A percentile compares a stretch with the other conserved stretches of the same genome.
Evolutionary conservation across 2,888 invertebrate species (phyloP).

Genomic region (Bedellia somnulentella): DNA sequence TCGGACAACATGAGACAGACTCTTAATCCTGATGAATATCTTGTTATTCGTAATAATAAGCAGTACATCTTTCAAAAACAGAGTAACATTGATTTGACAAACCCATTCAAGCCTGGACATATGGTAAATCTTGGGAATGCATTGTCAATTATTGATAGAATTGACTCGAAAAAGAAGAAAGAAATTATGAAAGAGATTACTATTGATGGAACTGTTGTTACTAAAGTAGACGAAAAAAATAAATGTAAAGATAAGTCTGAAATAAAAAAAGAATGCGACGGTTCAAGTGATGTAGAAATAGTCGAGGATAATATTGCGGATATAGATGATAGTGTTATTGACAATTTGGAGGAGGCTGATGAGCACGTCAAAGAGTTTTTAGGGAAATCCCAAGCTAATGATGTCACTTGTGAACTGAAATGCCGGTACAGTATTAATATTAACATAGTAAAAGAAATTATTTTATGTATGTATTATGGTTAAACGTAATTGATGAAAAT

Average conservation of each 20-base stretch:
- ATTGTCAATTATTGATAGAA: conserved; percentile 9
- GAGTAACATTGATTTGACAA: conserved; percentile 18
- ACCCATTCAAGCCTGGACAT: conserved; percentile 12
- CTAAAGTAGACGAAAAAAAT: conserved; percentile 22
- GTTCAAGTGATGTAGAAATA: conserved; percentile 42
- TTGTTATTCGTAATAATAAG: conserved; percentile 46
- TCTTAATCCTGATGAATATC: conserved; percentile 34
- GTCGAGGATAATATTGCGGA: conserved; percentile 28
- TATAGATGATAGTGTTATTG: conserved; percentile 29
- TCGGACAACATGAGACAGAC: conserved; percentile 38
- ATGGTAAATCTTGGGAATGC: conserved; percentile 9
- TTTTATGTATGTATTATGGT: too few relatives aligned
- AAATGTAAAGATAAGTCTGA: conserved; percentile 19
- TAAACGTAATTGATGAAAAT: too few relatives aligned
- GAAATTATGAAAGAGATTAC: conserved; percentile 47
- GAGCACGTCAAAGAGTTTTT: conserved; percentile 45
- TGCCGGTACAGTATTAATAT: too few relatives aligned
- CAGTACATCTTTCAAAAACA: conserved; percentile 46
- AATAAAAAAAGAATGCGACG: conserved; percentile 21
- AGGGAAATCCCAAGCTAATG: conserved; percentile 31
- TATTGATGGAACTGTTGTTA: conserved; percentile 41
- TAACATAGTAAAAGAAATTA: too few relatives aligned
- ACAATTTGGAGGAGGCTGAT: conserved; percentile 45
- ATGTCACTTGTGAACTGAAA: conserved; percentile 23
- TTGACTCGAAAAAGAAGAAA: conserved; percentile 14